Base-by-base conservation (phyloP, 1,140 invertebrate species). In the Anastatus disparis region DNA sequence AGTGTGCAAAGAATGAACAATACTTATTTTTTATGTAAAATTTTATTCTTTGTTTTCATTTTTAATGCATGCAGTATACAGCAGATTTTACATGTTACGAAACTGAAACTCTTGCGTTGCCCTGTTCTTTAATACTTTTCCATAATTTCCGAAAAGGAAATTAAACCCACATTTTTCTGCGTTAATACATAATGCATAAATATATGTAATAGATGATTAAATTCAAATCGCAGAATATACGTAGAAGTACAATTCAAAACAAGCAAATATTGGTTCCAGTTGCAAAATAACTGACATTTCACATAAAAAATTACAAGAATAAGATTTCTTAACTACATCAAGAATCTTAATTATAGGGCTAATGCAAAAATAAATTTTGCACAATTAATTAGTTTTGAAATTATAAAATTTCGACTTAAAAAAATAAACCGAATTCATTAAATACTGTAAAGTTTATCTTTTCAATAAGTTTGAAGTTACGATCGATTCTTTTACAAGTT, bases 41-140 rank as follows among this genome's bases (percentile, higher is more conserved):
- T 40, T 74, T 72, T 72, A 69, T 69, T 72, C 50, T 59, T 52
- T 24, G 53, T 72, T 66, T 58, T 27, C 67, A 58, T 65, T 56
- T 15, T 53, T 31, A 62, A 68, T 61, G 66, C 66, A 68, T 69
- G 44, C 58, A 66, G 61, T 73, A 65, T 66, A 74, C 58, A 67
- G 63, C 42, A 48, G 63, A 69, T 65, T 62, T 42, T 53, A 62
- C 56, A 58, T 59, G 26, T 56, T 50, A 61, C 22, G 26, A n/a
- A 63, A 63, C n/a, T 22, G 1, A 52, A 59, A 59, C 40, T 42
- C 24, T 59, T 59, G 56, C 48, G 22, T 59, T 42, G 15, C 26
- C 56, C n/a, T 59, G n/a, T 27, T 3, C 31, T 7, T 40, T 26
- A 59, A 59, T 59, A 26, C 38, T 59, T 53, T 55, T 65, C 7